Percentiles rank a stretch among this genome's conserved stretches.
Conservation (phyloP, 2,113 vertebrate genomes). For the Romanogobio albipinnatus region DNA sequence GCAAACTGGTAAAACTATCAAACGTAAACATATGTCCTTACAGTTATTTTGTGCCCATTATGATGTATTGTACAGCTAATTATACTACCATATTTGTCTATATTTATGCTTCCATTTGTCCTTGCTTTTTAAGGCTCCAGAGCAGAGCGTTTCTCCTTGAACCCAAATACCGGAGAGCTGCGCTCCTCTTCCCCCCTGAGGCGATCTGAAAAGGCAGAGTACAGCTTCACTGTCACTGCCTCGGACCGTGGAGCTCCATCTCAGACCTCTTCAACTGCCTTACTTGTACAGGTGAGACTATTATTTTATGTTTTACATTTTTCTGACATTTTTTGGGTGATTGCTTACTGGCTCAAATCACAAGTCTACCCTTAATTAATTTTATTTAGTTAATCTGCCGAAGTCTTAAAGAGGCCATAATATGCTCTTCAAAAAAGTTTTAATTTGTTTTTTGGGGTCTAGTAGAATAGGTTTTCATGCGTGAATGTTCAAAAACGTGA, state of each 20-base stretch:
- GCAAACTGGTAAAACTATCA: neutral
- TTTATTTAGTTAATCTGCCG: no score
- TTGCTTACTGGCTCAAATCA: no score
- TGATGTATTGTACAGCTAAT: slow-evolving; percentile 3
- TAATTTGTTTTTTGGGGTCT: no score
- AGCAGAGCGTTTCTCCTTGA: slow-evolving; percentile 89
- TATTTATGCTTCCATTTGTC: slow-evolving; percentile 18
- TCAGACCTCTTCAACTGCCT: slow-evolving; percentile 79
- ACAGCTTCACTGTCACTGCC: slow-evolving; percentile 82
- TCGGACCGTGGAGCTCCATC: slow-evolving; percentile 81
- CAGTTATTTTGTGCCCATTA: slow-evolving; percentile 13
- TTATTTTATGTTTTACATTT: no score
- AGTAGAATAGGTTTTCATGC: no score
- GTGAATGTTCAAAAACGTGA: no score
- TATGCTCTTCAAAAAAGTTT: no score
- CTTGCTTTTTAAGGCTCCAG: slow-evolving; percentile 79
- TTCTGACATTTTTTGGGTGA: no score
- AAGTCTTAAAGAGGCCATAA: no score
- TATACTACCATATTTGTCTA: slow-evolving; percentile 30
- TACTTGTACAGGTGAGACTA: slow-evolving; percentile 84
- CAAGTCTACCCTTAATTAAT: no score
- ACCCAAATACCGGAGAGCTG: slow-evolving; percentile 83
- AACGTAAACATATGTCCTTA: neutral
- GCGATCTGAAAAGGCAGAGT: slow-evolving; percentile 82
- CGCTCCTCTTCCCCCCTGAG: slow-evolving; percentile 79